Conservation (phyloP, 2,113 vertebrate species). For the Lepisosteus oculatus region DNA sequence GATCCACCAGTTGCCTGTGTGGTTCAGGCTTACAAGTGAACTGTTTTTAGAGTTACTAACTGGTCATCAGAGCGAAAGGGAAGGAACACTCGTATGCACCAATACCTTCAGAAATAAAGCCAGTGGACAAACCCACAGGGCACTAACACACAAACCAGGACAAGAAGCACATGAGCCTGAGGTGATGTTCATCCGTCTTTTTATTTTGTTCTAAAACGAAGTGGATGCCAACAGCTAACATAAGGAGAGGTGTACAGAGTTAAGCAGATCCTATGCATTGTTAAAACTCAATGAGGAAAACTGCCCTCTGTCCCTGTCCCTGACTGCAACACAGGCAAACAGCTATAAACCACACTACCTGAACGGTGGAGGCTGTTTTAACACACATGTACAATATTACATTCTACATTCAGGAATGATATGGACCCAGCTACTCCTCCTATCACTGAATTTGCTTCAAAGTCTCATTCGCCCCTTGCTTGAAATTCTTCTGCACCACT, state of each 20-base stretch:
- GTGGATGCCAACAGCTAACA: conserved; percentile 36
- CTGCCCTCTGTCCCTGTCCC: conserved; percentile 38
- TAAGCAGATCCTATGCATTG: conserved; percentile 27
- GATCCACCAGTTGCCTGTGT: too few relatives aligned
- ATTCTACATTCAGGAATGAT: conserved; percentile 28
- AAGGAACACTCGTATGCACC: too few relatives aligned
- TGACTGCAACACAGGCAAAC: conserved; percentile 21
- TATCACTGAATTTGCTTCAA: conserved; percentile 33
- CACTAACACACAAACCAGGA: background rate
- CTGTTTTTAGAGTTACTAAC: too few relatives aligned
- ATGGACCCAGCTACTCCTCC: conserved; percentile 25
- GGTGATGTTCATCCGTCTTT: background rate
- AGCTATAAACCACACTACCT: conserved; percentile 29
- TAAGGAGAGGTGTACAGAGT: conserved; percentile 27
- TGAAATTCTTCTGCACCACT: conserved; percentile 20
- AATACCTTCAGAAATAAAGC: too few relatives aligned
- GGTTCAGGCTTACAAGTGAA: too few relatives aligned
- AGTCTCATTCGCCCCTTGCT: conserved; percentile 29
- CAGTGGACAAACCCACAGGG: too few relatives aligned
- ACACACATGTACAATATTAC: conserved; percentile 30
- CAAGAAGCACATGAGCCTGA: background rate
- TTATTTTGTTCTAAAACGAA: conserved; percentile 17
- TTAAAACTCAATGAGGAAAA: conserved; percentile 30
- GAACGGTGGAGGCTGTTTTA: conserved; percentile 28
- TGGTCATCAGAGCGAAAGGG: too few relatives aligned